These are phyloP conservation scores for Botia almorhae DNA, from an alignment of 2,797 vertebrate genomes.

Conservation along the genomic window DNA sequence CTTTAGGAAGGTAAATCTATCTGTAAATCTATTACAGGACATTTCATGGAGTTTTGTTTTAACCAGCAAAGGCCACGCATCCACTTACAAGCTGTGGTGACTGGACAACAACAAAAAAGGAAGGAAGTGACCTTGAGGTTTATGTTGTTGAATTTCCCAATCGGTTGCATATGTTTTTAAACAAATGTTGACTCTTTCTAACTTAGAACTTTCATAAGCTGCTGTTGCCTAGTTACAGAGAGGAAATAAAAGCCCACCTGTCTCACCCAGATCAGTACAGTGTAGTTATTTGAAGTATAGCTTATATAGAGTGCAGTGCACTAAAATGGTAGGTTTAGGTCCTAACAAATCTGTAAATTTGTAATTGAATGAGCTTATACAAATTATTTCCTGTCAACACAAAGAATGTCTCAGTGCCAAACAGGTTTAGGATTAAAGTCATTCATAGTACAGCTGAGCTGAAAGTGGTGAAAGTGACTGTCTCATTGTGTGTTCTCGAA, in stretches of 20 bases:
- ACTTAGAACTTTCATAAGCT: slow-evolving; percentile 18
- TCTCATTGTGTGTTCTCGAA: slow-evolving; percentile 1
- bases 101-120: not conserved
- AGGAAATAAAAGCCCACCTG: slow-evolving; percentile 36
- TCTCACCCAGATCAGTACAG: slow-evolving; percentile 3
- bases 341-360: not conserved
- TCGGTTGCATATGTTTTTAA: slow-evolving; percentile 3
- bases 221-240: slow-evolving; percentile 40
- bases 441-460: not conserved
- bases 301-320: not conserved
- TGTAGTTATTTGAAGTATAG: slow-evolving; percentile 1
- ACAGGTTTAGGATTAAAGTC: not conserved
- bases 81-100: not conserved
- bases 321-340: not conserved
- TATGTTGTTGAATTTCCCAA: slow-evolving; percentile 11
- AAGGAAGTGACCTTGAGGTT: slow-evolving; percentile 30
- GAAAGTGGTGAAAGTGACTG: not conserved
- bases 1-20: not conserved
- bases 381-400: not conserved
- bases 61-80: not conserved
- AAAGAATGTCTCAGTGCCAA: not conserved
- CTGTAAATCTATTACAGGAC: not conserved
- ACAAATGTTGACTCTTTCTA: not conserved
- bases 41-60: slow-evolving; percentile 17
- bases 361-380: not conserved